Evolutionary conservation across 2,797 vertebrate species (phyloP).

Genomic region (Telmatherina bonti): DNA sequence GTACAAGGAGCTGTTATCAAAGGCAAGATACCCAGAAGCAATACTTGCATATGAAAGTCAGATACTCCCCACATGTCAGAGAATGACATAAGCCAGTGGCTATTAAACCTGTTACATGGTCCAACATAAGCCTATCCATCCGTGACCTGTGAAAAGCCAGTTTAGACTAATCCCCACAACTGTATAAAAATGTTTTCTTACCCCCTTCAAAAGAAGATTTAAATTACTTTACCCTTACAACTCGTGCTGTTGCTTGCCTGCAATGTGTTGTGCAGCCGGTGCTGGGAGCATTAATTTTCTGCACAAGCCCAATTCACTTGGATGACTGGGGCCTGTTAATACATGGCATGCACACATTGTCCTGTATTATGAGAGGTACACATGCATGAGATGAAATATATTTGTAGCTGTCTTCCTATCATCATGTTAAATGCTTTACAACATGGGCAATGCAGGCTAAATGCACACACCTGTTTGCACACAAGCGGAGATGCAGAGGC

Average conservation of each 20-base stretch:
- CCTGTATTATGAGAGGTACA: constrained; percentile 31
- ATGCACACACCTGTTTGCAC: constrained; percentile 25
- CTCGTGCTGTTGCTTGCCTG: constrained; percentile 42
- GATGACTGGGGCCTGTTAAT: constrained; percentile 33
- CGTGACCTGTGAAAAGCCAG: constrained; percentile 76
- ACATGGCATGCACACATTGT: constrained; percentile 18
- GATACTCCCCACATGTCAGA: constrained; percentile 32
- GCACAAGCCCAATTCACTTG: constrained; percentile 34
- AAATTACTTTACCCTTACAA: constrained; percentile 76
- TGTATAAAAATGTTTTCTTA: constrained; percentile 78
- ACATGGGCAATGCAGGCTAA: constrained; percentile 17
- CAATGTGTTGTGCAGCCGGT: constrained; percentile 36
- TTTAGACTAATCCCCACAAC: constrained; percentile 78
- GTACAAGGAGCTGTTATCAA: background rate
- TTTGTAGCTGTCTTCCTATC: constrained; percentile 18
- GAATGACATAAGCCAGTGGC: constrained; percentile 58
- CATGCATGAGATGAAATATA: constrained; percentile 15
- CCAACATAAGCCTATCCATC: constrained; percentile 76
- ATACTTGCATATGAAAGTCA: constrained; percentile 36
- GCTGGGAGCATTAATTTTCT: constrained; percentile 61
- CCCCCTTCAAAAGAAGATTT: constrained; percentile 77
- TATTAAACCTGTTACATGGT: constrained; percentile 80
- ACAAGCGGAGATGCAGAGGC: constrained; percentile 2
- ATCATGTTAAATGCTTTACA: constrained; percentile 22
- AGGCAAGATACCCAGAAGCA: constrained; percentile 5